Base-by-base conservation (phyloP, 2,888 invertebrate species). In the Drosophila pseudotakahashii region DNA sequence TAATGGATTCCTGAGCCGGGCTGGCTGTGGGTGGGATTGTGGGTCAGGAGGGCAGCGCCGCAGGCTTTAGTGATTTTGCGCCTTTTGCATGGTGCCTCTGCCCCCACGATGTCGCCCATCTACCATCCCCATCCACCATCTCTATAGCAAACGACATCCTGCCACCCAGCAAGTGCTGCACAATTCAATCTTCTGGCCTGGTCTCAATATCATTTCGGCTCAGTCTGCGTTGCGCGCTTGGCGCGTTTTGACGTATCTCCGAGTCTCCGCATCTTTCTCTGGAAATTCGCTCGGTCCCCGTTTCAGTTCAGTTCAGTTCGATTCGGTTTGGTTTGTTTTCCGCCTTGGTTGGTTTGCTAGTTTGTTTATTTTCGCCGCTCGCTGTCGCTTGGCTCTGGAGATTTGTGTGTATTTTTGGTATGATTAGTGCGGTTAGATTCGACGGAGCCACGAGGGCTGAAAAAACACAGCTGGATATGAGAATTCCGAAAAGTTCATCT, bases 171-270 rank as follows among this genome's bases (percentile, higher is more conserved):
- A 9, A 45, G 67, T 73, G 81, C 75, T 69, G 82, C 81, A 73
- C 76, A 78, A 77, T 89, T 85, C 81, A 86, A 85, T 85, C 89
- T 78, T 77, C 79, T 80, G 76, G 73, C 78, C 44, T 45, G 63
- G 58, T 66, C 76, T 83, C 77, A 73, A 78, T 66, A 71, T 70
- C 88, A 69, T 77, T 82, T 90, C 79, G 69, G 75, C 80, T 90
- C 83, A 90, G 90, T 90, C 78, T 80, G 89, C 88, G 84, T 79
- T 86, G 86, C 89, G 89, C 90, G 89, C 90, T 91, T 88, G 91
- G 89, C 90, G 89, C 88, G 86, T 82, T 79, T 81, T 77, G 88
- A 89, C 83, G 84, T 79, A 68, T 68, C 41, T 60, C 44, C 54
- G 63, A 44, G 36, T 52, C 19, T 59, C 44, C 57, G 62, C 53